Evolutionary conservation across 2,888 invertebrate genomes (phyloP), one percentile per base, ranked within the genome.

Genomic region (Lumbricus terrestris): DNA sequence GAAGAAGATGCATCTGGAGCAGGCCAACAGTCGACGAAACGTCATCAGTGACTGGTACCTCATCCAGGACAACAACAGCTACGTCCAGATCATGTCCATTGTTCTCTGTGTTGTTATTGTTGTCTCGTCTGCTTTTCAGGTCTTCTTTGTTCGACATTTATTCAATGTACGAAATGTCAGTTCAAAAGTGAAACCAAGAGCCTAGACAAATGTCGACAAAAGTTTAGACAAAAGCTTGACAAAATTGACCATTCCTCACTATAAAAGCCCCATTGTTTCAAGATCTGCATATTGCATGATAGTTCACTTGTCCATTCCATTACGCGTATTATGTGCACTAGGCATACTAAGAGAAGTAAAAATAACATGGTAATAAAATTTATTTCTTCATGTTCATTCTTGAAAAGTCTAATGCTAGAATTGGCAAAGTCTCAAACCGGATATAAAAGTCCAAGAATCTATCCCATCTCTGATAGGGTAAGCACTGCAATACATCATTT

Each of bases 81-180:
- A 88, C 34, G 88, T 88, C 35, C 88, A 88, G 47, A 35, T 15
- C 23, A 88, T 88, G 88, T 88, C 88, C 40, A 16, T 88, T 37
- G 20, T 88, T 47, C 40, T 88, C 20, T 88, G 88, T 13, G 6
- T 35, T 42, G 40, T 88, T 42, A 88, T 88, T 37, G 37, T 88
- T 29, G 40, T 18, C 33, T 23, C 88, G 5, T 88, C 88, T 40
- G 88, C 42, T 34, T 88, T 88, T 88, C 88, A 88, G 37, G 88
- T 88, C 34, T 88, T 88, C 42, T 88, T 88, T 47, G 88, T 88
- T 33, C 29, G 47, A 33, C 88, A 37, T 35, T 34, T 88, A 33
- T 88, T 88, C 88, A 88, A 11, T 20, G 40, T 40, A n/a, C 18
- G 11, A 47, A 88, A 40, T 20, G 88, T 40, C 33, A 40, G 6